Evolutionary conservation across 1,140 invertebrate genomes (phyloP).

Genomic region (Atta colombica): DNA sequence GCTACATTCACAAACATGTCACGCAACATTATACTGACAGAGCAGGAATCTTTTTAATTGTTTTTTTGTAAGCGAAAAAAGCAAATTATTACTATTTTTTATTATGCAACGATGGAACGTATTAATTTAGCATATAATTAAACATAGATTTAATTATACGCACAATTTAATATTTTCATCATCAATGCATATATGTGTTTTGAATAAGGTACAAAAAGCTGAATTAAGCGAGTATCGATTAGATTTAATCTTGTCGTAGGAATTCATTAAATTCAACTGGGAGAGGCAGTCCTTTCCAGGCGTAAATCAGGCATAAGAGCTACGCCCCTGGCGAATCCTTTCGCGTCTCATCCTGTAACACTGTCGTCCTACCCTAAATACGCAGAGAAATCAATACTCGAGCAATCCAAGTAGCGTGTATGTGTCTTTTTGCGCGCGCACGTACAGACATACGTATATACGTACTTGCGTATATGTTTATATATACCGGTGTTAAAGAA

Average conservation of each 20-base stretch:
- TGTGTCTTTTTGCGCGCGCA: not conserved
- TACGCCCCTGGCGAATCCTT: conserved; percentile 60
- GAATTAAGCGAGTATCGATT: conserved; percentile 11
- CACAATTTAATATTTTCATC: not conserved
- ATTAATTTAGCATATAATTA: conserved; percentile 20
- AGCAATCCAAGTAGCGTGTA: conserved; percentile 1
- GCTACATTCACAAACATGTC: not conserved
- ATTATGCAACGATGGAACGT: no score
- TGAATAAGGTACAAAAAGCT: not conserved
- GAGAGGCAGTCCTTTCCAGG: conserved; percentile 16
- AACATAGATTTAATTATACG: not conserved
- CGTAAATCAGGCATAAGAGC: conserved; percentile 46
- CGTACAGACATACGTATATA: not conserved
- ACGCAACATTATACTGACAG: not conserved
- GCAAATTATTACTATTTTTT: not conserved
- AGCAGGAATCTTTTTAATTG: not conserved
- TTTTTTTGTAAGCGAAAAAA: not conserved
- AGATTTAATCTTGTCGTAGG: conserved; percentile 31
- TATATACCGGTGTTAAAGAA: not conserved
- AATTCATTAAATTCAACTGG: conserved; percentile 32
- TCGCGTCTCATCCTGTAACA: conserved; percentile 67
- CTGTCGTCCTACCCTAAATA: conserved; percentile 80
- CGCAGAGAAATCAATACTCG: conserved; percentile 76
- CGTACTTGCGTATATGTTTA: not conserved
- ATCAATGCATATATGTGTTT: no score